phyloP scores from a whole-genome alignment of 2,797 vertebrate species.

The Chaunax sp. region DNA sequence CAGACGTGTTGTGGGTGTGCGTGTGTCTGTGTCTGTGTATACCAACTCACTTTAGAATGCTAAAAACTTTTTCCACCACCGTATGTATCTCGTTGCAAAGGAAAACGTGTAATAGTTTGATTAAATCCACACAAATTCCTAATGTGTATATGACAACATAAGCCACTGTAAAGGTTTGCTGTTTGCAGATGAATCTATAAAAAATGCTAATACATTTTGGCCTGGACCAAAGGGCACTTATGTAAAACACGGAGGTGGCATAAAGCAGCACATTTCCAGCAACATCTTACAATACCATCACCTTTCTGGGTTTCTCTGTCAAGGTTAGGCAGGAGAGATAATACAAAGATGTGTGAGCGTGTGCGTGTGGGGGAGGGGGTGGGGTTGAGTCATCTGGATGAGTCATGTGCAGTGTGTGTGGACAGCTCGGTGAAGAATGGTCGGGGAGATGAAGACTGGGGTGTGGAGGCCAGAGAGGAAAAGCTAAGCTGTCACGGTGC shows the following conservation, averaged over 20 bases:
- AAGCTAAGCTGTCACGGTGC: constrained; percentile 46
- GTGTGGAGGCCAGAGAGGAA: constrained; percentile 58
- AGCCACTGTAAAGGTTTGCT: constrained; percentile 39
- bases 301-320: constrained; percentile 75
- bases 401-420: constrained; percentile 83
- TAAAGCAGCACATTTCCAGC: constrained; percentile 45
- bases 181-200: constrained; percentile 25
- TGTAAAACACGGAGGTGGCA: constrained; percentile 60
- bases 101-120: too few species aligned
- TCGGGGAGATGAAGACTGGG: constrained; percentile 56
- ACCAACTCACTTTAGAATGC: too few species aligned
- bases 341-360: constrained; percentile 80
- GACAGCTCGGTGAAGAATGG: constrained; percentile 69
- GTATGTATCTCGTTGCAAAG: neutral
- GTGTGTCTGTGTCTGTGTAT: neutral
- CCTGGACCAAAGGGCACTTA: constrained; percentile 41
- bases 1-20: neutral
- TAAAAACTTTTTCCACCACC: too few species aligned
- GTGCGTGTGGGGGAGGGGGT: constrained; percentile 59
- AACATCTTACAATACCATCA: constrained; percentile 62
- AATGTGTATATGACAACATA: neutral
- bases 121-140: too few species aligned
- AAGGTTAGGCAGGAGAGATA: constrained; percentile 84
- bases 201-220: constrained; percentile 36
- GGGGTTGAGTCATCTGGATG: constrained; percentile 85